phyloP scores from a whole-genome alignment of 1,140 invertebrate genomes.

The Ptiloglossa arizonensis region DNA sequence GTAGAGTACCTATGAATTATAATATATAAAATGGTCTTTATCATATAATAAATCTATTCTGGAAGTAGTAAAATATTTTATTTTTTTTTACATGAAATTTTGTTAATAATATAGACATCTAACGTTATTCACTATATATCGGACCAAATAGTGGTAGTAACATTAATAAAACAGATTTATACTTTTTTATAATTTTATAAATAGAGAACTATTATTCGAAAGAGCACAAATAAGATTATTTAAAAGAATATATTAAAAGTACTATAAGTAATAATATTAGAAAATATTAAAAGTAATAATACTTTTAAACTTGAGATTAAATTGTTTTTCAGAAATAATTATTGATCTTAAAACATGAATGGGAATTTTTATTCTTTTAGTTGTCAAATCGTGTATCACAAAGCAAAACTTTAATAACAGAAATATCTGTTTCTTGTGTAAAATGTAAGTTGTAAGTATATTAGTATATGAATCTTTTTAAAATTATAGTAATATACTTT shows the following conservation, averaged over 20 bases:
- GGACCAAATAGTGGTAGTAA: background rate
- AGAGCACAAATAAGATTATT: background rate
- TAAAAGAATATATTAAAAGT: background rate
- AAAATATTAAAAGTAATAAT: background rate
- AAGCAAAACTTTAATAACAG: constrained; percentile 8
- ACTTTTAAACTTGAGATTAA: background rate
- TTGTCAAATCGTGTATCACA: constrained; percentile 45
- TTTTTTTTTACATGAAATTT: background rate
- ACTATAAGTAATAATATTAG: background rate
- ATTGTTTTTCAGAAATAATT: background rate
- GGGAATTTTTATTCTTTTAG: constrained; percentile 5
- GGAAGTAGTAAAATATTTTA: constrained; percentile 24
- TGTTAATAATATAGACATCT: constrained; percentile 13
- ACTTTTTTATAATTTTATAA: background rate
- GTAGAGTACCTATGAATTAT: constrained; percentile 3
- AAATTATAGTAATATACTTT: constrained; percentile 15
- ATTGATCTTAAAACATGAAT: background rate
- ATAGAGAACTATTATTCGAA: background rate
- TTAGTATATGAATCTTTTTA: constrained; percentile 13
- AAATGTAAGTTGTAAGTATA: constrained; percentile 22
- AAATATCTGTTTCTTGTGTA: background rate
- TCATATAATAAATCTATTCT: constrained; percentile 6
- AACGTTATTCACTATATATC: background rate
- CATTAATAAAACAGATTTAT: background rate
- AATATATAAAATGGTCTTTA: background rate